A percentile compares a stretch with the other conserved stretches of the same genome.
Evolutionary conservation across 92 coral and sea anemone genomes (phyloP).

Genomic region (Parazoanthus atlanticus): DNA sequence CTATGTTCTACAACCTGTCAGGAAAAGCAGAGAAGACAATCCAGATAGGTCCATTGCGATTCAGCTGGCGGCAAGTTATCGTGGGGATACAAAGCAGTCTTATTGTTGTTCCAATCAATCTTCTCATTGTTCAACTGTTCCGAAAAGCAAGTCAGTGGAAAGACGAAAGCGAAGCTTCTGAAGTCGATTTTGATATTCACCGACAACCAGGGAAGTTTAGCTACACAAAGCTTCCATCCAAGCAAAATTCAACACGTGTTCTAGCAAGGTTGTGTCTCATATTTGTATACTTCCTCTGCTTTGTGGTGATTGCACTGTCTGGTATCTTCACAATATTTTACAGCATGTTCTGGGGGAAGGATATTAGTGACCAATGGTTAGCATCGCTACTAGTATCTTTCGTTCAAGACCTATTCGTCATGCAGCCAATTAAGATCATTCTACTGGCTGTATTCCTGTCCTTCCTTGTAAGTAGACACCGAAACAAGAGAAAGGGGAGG

Average conservation of each 20-base stretch:
- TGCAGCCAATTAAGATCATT: slow-evolving; percentile 43
- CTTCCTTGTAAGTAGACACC: slow-evolving; percentile 14
- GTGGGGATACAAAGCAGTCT: slow-evolving; percentile 65
- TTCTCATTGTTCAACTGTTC: slow-evolving; percentile 65
- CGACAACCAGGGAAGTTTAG: slow-evolving; percentile 6
- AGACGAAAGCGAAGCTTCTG: not conserved
- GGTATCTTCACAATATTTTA: slow-evolving; percentile 46
- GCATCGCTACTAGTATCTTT: slow-evolving; percentile 40
- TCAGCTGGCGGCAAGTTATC: slow-evolving; percentile 65
- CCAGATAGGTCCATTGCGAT: slow-evolving; percentile 67
- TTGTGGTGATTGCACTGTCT: slow-evolving; percentile 20
- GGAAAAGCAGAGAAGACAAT: slow-evolving; percentile 38
- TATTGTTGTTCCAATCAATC: slow-evolving; percentile 65
- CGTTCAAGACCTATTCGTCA: slow-evolving; percentile 38
- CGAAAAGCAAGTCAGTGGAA: slow-evolving; percentile 33
- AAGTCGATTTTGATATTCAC: not conserved
- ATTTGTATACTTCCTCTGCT: slow-evolving; percentile 44
- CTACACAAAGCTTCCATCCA: slow-evolving; percentile 3
- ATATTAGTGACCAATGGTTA: slow-evolving; percentile 28
- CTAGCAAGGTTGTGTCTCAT: slow-evolving; percentile 28
- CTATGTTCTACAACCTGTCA: slow-evolving; percentile 71
- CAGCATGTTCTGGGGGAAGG: slow-evolving; percentile 48
- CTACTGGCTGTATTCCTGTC: slow-evolving; percentile 31
- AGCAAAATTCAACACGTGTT: not conserved
- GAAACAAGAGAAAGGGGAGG: not conserved